Percentiles rank a stretch among this genome's conserved stretches.
phyloP scores from a whole-genome alignment of 2,888 invertebrate species.

The Pristionchus exspectatus region DNA sequence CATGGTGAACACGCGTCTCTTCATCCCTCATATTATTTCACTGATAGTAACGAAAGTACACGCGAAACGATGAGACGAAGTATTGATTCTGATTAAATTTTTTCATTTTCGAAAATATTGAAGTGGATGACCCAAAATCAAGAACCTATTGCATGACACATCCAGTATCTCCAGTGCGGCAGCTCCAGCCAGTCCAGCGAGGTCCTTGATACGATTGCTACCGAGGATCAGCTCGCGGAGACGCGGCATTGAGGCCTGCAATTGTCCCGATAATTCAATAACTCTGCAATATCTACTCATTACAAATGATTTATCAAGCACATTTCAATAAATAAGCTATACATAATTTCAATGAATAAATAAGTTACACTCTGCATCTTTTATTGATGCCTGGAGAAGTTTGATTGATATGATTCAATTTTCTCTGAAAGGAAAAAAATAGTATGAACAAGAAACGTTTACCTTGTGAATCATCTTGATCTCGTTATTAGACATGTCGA shows the following conservation, averaged over 20 bases:
- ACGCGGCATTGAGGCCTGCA: conserved; percentile 53
- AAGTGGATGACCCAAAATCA: not conserved
- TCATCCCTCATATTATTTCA: too few species aligned
- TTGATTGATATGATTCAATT: too few species aligned
- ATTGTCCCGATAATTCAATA: not conserved
- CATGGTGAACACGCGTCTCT: too few species aligned
- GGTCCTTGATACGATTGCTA: conserved; percentile 63
- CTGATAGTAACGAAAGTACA: too few species aligned
- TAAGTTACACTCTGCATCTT: too few species aligned
- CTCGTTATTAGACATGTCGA: conserved; percentile 67
- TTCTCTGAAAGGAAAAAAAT: too few species aligned
- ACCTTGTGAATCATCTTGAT: conserved; percentile 61
- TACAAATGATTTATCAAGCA: too few species aligned
- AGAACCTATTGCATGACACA: conserved; percentile 60
- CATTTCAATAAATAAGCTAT: too few species aligned
- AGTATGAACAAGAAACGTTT: not conserved
- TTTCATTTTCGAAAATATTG: not conserved
- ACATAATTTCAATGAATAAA: too few species aligned
- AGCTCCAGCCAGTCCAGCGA: conserved; percentile 59
- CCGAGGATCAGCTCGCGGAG: conserved; percentile 58
- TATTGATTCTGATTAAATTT: too few species aligned
- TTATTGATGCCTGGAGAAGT: conserved; percentile 46
- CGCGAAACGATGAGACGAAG: too few species aligned
- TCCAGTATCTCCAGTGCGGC: conserved; percentile 53
- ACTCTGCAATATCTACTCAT: too few species aligned